These are phyloP conservation scores for Rhizomys pruinosus DNA, from an alignment of 2,113 vertebrate genomes.

Conservation along the genomic window DNA sequence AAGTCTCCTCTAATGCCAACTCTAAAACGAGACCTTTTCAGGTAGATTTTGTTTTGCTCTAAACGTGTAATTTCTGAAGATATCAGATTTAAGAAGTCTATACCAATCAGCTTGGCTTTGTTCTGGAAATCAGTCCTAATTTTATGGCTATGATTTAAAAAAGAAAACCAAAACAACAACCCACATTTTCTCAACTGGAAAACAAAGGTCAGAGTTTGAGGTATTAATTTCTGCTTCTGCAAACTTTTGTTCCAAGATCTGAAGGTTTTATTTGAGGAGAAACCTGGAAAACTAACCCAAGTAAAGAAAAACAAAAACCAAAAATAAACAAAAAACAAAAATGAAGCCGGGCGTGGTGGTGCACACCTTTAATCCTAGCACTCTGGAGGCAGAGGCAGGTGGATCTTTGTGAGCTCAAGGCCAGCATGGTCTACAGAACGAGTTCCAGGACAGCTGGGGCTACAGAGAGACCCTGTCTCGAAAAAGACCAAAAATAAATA, in stretches of 20 bases:
- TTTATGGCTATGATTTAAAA: constrained; percentile 19
- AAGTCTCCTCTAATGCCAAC: constrained; percentile 1
- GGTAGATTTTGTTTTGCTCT: constrained; percentile 37
- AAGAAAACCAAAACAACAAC: background rate
- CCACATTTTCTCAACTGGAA: background rate
- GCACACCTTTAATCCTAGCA: no score
- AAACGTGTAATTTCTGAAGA: constrained; percentile 39
- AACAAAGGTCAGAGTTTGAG: constrained; percentile 47
- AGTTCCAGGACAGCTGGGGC: no score
- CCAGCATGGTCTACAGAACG: no score
- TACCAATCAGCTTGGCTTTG: constrained; percentile 49
- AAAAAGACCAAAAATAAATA: background rate
- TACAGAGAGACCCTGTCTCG: no score
- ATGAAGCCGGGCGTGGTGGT: no score
- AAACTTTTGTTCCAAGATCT: constrained; percentile 45
- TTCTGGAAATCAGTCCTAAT: constrained; percentile 54
- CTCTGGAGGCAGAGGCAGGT: no score
- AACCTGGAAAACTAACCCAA: constrained; percentile 31
- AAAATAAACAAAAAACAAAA: no score
- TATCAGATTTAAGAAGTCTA: background rate
- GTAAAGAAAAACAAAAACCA: background rate
- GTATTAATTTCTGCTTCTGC: background rate
- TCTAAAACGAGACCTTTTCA: background rate
- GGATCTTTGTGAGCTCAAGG: no score
- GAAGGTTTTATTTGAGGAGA: constrained; percentile 62